Base-by-base conservation (phyloP, 1,140 invertebrate species). In the Anastatus disparis region DNA sequence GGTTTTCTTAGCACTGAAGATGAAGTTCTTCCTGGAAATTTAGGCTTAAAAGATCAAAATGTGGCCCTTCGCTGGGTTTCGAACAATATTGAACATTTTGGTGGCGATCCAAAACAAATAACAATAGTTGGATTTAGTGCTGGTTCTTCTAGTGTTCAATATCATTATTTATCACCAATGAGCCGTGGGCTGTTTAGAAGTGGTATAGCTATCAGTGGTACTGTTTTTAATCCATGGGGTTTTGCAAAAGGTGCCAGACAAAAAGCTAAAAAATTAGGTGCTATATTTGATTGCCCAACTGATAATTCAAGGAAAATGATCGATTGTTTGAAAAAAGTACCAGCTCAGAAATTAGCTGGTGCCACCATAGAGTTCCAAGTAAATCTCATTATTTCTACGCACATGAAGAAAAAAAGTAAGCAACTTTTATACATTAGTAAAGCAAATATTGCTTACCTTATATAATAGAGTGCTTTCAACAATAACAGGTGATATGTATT, bases 191-290 rank as follows among this genome's bases (percentile, higher is more conserved):
- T 84, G 3, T 85, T 85, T 67, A 75, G 74, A 75, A 77, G 89
- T 44, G 92, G 89, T 1, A 90, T 94, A 40, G 88, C 93, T 1
- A 88, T 90, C 84, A 93, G 92, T 76, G 93, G 93, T 0, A 89
- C 90, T 7, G 89, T 89, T 8, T 79, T 92, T 9, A 85, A 85
- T 72, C 88, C 88, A 0, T 94, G 90, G 92, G n/a, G 1, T 3
- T 29, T 42, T 12, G 26, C 55, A 1, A 26, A 59, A 50, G 17
- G 56, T 50, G 17, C 55, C 2, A 2, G 2, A 2, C 26, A 48
- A 24, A 68, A 59, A 50, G 42, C 55, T 10, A 7, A 20, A 7
- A 48, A 58, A 24, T 40, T 68, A 38, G 66, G 3, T 7, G 6
- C 2, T 3, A 31, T 59, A 1, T 4, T 59, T 1, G 42, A 31